Base-by-base conservation (phyloP, 2,113 vertebrate species). In the Pachyramphus minor region DNA sequence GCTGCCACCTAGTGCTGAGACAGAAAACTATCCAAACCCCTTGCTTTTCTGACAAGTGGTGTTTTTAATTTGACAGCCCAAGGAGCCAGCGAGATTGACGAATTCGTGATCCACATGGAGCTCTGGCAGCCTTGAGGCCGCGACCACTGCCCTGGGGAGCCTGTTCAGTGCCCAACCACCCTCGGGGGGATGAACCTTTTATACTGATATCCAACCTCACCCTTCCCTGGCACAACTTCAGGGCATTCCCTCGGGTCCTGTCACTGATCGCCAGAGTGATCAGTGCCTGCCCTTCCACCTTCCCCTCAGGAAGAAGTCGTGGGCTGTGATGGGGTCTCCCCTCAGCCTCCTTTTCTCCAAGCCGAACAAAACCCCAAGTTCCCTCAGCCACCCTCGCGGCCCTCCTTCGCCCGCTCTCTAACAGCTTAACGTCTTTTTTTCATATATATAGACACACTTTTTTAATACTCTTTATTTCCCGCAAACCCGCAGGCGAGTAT, bases 1-100 rank as follows among this genome's bases (percentile, higher is more conserved):
- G 30, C 71, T 69, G 87, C 87, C 87, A 90, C 47, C 87, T 90
- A 90, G 63, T 33, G 87, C 79, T n/a, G 2, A 6, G 7, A 63
- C 9, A 5, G n/a, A 8, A 13, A 49, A 16, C 1, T 27, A 49
- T 2, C 55, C 72, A 69, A 76, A 19, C n/a, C 63, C 25, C 23
- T 12, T 1, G 12, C 21, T 83, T 83, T 90, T 41, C 47, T 27
- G 15, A 2, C 37, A 4, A 42, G 9, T 0, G 31, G 5, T 2
- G 45, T 13, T n/a, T 66, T 37, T 11, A 39, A 30, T n/a, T 5
- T 20, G 77, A 2, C 31, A 18, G 24, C n/a, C 15, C 56, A 13
- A 8, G 42, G 69, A 81, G 33, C 9, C 77, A 7, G 44, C 31
- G 1, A 1, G 59, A 8, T 16, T 11, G 14, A 9, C 25, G 44